Conservation (phyloP, 2,113 vertebrate genomes). For the Cathartes aura region DNA sequence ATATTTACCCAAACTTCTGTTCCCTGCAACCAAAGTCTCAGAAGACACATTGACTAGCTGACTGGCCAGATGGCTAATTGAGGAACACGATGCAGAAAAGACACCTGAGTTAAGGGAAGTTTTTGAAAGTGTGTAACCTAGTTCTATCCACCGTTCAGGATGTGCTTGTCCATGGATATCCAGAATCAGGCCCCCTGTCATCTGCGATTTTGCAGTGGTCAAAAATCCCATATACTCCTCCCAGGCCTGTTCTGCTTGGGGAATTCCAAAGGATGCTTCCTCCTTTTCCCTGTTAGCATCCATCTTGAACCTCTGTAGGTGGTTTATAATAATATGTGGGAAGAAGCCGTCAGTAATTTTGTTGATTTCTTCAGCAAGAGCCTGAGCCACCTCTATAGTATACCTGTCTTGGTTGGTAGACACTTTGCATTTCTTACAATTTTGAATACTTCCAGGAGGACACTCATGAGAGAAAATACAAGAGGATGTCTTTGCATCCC, state of each 20-base stretch:
- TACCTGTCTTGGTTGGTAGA: conserved; percentile 56
- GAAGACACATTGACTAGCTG: conserved; percentile 33
- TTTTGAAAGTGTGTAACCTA: conserved; percentile 66
- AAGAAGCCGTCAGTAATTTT: conserved; percentile 19
- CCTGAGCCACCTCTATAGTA: conserved; percentile 41
- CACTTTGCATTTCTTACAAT: conserved; percentile 23
- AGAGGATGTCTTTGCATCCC: conserved; percentile 9
- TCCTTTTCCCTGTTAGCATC: conserved; percentile 66
- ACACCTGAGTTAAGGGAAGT: conserved; percentile 8
- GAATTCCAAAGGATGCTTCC: conserved; percentile 52
- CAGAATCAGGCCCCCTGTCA: conserved; percentile 48
- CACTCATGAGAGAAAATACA: conserved; percentile 60
- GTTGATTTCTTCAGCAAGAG: conserved; percentile 56
- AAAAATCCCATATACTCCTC: conserved; percentile 67
- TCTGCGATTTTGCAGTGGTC: conserved; percentile 30
- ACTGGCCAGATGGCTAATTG: conserved; percentile 45
- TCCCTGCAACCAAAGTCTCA: conserved; percentile 19
- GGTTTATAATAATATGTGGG: conserved; percentile 64
- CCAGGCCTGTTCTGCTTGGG: conserved; percentile 58
- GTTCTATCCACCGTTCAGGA: conserved; percentile 64
- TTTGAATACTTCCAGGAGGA: conserved; percentile 25
- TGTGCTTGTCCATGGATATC: conserved; percentile 66
- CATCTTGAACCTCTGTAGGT: conserved; percentile 62
- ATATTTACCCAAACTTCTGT: conserved; percentile 53
- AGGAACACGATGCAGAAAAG: background rate